phyloP scores from a whole-genome alignment of 2,888 invertebrate species.

The Pandemis heparana region DNA sequence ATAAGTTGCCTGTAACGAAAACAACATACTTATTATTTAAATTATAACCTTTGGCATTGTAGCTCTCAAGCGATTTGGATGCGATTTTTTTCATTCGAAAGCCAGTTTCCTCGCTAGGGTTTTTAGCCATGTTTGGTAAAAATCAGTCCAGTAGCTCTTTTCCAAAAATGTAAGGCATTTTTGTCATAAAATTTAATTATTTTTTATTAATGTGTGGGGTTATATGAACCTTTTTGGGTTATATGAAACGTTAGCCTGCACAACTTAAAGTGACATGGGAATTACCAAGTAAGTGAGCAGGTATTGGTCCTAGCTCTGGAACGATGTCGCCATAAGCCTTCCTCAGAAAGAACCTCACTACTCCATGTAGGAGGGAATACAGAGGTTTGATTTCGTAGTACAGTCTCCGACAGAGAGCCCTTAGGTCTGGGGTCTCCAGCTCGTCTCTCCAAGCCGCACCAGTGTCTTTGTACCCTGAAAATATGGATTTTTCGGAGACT shows the following conservation, averaged over 20 bases:
- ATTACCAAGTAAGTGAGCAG: conserved; percentile 89
- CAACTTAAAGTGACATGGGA: background rate
- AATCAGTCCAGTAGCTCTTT: no score
- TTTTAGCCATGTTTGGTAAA: no score
- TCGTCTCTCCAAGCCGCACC: conserved; percentile 88
- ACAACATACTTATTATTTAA: background rate
- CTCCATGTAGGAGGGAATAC: conserved; percentile 90
- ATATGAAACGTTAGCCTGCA: no score
- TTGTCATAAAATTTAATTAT: no score
- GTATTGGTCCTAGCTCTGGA: conserved; percentile 85
- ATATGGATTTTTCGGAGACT: no score
- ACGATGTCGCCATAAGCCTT: conserved; percentile 84
- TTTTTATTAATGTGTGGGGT: no score
- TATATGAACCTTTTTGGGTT: no score
- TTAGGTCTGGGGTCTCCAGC: conserved; percentile 86
- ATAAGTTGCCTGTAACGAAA: conserved; percentile 79
- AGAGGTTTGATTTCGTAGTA: conserved; percentile 87
- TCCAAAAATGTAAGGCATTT: no score
- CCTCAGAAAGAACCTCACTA: conserved; percentile 87
- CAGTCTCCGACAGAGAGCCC: conserved; percentile 79
- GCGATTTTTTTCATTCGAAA: no score
- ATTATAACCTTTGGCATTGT: no score
- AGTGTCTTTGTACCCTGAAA: conserved; percentile 86
- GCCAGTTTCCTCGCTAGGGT: no score
- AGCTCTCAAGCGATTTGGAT: no score